Conservation (phyloP, 2,113 vertebrate genomes). For the Rhinopomastus cyanomelas region DNA sequence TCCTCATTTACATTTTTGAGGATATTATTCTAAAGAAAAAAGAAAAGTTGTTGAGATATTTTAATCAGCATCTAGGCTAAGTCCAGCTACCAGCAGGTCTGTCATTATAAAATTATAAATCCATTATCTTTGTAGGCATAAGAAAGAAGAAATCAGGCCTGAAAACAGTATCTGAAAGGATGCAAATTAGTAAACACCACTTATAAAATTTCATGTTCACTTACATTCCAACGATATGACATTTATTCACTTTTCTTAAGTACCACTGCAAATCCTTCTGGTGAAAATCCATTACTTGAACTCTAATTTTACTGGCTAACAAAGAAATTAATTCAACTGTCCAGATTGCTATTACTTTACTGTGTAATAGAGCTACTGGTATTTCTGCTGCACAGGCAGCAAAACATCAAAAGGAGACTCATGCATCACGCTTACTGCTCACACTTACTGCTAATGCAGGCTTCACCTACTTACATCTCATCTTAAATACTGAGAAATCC, state of each 20-base stretch:
- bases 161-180: constrained; percentile 4
- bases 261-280: neutral
- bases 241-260: neutral
- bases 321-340: neutral
- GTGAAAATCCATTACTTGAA: neutral
- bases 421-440: neutral
- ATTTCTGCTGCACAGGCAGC: neutral
- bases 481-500: constrained; percentile 20
- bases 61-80: neutral
- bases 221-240: neutral
- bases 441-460: neutral
- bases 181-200: neutral
- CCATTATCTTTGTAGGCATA: neutral
- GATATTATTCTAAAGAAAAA: constrained; percentile 3
- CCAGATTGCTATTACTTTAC: neutral
- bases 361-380: neutral
- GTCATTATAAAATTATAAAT: neutral
- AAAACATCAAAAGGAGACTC: neutral
- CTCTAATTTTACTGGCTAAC: constrained; percentile 4
- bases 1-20: neutral
- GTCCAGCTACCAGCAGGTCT: neutral
- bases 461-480: neutral
- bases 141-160: neutral
- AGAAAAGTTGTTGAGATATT: neutral
- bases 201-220: neutral